phyloP scores from a whole-genome alignment of 2,113 vertebrate genomes.

The Aramus guarauna region DNA sequence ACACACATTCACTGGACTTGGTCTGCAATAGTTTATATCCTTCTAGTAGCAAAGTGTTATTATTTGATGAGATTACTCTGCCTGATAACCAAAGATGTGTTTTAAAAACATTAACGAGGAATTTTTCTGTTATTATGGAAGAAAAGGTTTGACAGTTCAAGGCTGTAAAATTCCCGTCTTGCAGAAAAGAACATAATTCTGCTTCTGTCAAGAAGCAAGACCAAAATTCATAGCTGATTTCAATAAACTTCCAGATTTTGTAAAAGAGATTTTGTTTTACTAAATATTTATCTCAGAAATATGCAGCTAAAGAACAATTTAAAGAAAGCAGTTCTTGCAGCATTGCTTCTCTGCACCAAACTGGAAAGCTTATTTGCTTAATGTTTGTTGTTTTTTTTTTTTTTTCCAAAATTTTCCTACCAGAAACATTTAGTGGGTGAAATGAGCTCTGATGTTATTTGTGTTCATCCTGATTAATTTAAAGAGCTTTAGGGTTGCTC shows the following conservation, averaged over 20 bases:
- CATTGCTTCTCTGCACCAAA: neutral
- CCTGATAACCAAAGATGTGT: neutral
- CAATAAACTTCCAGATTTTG: neutral
- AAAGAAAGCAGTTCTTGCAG: neutral
- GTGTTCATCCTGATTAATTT: neutral
- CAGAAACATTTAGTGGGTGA: neutral
- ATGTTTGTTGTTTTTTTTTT: no score
- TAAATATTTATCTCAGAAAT: slow-evolving; percentile 3
- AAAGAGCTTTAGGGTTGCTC: neutral
- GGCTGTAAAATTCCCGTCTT: neutral
- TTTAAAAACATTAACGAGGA: neutral
- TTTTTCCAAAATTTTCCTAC: neutral
- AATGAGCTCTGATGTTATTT: neutral
- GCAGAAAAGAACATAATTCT: neutral
- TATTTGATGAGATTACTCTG: neutral
- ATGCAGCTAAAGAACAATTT: neutral
- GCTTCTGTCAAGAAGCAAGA: neutral
- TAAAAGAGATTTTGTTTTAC: neutral
- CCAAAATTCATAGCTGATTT: neutral
- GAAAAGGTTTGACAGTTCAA: neutral
- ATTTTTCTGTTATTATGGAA: neutral
- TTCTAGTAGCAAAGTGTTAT: neutral
- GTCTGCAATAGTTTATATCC: neutral
- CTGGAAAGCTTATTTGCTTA: neutral
- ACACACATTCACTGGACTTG: neutral